phyloP scores from a whole-genome alignment of 2,113 vertebrate species.

The Clarias batrachus region DNA sequence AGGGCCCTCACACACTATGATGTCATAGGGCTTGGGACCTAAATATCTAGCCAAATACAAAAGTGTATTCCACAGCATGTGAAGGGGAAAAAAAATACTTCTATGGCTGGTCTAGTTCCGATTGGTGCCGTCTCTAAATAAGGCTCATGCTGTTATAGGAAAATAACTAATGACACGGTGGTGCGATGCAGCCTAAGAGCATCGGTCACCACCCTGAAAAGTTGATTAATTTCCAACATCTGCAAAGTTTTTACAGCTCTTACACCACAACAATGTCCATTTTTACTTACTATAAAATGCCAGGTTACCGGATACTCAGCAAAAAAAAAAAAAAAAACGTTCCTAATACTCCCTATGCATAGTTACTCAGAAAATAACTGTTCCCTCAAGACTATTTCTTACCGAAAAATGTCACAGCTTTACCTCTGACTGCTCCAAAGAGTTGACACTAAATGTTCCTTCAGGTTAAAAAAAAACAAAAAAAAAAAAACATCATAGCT shows the following conservation, averaged over 20 bases:
- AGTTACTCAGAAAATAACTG: neutral
- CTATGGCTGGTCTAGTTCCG: neutral
- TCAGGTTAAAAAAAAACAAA: neutral
- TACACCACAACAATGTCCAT: neutral
- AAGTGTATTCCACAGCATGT: too few species aligned
- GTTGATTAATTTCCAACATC: neutral
- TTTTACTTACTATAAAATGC: neutral
- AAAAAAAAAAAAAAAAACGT: neutral
- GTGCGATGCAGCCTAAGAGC: neutral
- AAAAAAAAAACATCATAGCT: neutral
- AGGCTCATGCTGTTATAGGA: neutral
- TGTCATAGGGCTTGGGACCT: neutral
- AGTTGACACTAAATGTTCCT: neutral
- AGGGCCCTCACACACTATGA: too few species aligned
- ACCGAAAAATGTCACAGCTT: neutral
- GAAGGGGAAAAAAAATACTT: too few species aligned
- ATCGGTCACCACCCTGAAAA: neutral
- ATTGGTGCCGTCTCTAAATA: neutral
- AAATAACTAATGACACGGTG: neutral
- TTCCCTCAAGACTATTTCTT: neutral
- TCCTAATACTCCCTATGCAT: neutral
- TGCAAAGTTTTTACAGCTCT: neutral
- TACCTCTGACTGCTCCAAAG: neutral
- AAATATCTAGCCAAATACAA: neutral
- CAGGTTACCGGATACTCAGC: neutral